Conservation (phyloP, 2,888 invertebrate species). For the Deroplatys truncata region DNA sequence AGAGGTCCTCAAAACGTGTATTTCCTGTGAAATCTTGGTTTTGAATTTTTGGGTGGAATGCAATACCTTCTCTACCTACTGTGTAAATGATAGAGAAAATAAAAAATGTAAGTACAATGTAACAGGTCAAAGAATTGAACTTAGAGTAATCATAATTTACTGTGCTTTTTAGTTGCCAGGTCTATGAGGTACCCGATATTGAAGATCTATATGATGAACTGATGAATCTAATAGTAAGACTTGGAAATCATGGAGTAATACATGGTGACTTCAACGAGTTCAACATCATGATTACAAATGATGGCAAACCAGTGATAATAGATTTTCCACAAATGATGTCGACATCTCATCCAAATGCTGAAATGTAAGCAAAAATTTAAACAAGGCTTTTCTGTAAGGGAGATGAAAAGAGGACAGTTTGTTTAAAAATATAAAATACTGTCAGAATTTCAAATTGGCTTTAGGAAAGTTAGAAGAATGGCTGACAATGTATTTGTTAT, state of each 20-base stretch:
- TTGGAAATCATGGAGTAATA: slow-evolving; percentile 94
- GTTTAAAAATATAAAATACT: too few relatives aligned
- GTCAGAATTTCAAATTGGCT: too few relatives aligned
- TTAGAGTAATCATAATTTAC: background rate
- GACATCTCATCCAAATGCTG: slow-evolving; percentile 86
- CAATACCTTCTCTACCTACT: too few relatives aligned
- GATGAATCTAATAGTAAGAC: slow-evolving; percentile 85
- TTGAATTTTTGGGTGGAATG: too few relatives aligned
- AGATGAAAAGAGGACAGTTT: background rate
- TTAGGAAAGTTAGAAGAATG: too few relatives aligned
- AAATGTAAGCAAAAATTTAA: slow-evolving; percentile 57
- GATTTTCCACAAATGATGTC: slow-evolving; percentile 99
- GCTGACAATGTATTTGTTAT: too few relatives aligned
- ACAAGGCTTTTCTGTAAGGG: background rate
- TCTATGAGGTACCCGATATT: slow-evolving; percentile 61
- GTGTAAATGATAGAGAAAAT: too few relatives aligned
- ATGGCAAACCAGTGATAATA: slow-evolving; percentile 79
- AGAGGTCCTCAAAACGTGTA: too few relatives aligned
- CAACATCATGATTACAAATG: slow-evolving; percentile 84
- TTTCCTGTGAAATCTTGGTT: too few relatives aligned
- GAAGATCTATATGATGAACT: slow-evolving; percentile 85
- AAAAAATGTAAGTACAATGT: too few relatives aligned
- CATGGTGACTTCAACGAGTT: slow-evolving; percentile 99
- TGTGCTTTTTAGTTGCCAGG: slow-evolving; percentile 49
- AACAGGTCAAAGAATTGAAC: too few relatives aligned